These are phyloP conservation scores for Aphyosemion australe DNA, from an alignment of 2,113 vertebrate genomes.

Conservation along the genomic window DNA sequence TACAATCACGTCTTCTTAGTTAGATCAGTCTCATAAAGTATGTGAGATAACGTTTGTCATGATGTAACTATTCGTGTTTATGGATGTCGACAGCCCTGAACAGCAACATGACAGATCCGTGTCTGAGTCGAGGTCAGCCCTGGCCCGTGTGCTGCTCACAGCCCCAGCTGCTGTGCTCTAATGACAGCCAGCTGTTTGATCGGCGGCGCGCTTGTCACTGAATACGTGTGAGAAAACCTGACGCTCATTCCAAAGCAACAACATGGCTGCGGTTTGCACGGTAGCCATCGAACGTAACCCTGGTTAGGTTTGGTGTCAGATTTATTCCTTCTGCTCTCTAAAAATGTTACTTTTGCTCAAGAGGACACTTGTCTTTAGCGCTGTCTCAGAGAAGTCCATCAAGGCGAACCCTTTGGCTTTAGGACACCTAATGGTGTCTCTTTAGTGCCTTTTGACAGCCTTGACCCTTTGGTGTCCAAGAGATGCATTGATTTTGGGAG, in stretches of 20 bases:
- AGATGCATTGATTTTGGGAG: conserved; percentile 62
- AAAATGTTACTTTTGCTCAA: conserved; percentile 49
- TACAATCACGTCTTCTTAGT: no score
- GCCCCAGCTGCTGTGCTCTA: conserved; percentile 67
- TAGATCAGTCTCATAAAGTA: no score
- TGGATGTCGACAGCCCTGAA: conserved; percentile 20
- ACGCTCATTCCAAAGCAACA: conserved; percentile 48
- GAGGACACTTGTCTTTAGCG: conserved; percentile 62
- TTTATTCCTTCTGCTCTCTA: conserved; percentile 6
- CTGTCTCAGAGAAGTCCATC: conserved; percentile 58
- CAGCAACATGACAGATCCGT: conserved; percentile 41
- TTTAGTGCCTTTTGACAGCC: conserved; percentile 58
- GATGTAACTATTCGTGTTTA: background rate
- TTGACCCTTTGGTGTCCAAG: conserved; percentile 47
- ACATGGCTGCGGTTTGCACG: conserved; percentile 39
- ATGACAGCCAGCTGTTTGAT: conserved; percentile 74
- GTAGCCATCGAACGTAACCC: conserved; percentile 39
- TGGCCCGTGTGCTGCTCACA: conserved; percentile 21
- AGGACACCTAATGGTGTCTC: conserved; percentile 59
- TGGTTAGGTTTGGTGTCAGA: conserved; percentile 41
- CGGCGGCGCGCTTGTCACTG: conserved; percentile 60
- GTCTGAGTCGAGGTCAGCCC: conserved; percentile 41
- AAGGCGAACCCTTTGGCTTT: conserved; percentile 64
- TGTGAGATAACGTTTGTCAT: background rate
- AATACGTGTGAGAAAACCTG: conserved; percentile 75